Percentiles rank a stretch among this genome's conserved stretches.
Conservation (phyloP, 2,797 vertebrate genomes). For the Spinibarbus caldwelli region DNA sequence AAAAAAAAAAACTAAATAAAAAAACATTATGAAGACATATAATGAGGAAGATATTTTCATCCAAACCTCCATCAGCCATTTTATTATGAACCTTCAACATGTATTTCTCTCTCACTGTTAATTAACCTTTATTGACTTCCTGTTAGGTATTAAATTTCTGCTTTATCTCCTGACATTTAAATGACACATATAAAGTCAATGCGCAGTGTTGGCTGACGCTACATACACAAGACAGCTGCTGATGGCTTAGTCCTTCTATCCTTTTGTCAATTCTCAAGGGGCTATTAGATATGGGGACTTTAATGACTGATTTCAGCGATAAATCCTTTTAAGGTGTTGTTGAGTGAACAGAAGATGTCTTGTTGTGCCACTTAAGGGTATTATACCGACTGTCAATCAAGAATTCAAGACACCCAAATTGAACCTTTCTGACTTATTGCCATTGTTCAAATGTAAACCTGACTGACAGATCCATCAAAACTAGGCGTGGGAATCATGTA, state of each 20-base stretch:
- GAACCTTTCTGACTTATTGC: neutral
- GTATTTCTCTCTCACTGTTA: slow-evolving; percentile 73
- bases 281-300: slow-evolving; percentile 12
- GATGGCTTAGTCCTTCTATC: slow-evolving; percentile 45
- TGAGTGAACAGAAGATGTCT: neutral
- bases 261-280: slow-evolving; percentile 9
- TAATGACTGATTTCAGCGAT: slow-evolving; percentile 41
- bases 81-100: slow-evolving; percentile 58
- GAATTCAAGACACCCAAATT: neutral
- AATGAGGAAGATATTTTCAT: slow-evolving; percentile 33
- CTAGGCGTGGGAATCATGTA: neutral
- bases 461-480: neutral
- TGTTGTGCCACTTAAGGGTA: slow-evolving; percentile 13
- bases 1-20: too few relatives aligned
- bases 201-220: slow-evolving; percentile 59
- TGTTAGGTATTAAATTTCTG: slow-evolving; percentile 70
- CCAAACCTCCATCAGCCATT: slow-evolving; percentile 54
- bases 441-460: neutral
- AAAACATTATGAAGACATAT: neutral
- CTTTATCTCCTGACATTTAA: slow-evolving; percentile 76
- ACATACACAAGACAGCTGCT: slow-evolving; percentile 42
- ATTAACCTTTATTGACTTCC: slow-evolving; percentile 82
- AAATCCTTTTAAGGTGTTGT: slow-evolving; percentile 20
- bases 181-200: slow-evolving; percentile 71
- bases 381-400: neutral